Evolutionary conservation across 2,113 vertebrate genomes (phyloP).

Genomic region (Hippoglossus stenolepis): DNA sequence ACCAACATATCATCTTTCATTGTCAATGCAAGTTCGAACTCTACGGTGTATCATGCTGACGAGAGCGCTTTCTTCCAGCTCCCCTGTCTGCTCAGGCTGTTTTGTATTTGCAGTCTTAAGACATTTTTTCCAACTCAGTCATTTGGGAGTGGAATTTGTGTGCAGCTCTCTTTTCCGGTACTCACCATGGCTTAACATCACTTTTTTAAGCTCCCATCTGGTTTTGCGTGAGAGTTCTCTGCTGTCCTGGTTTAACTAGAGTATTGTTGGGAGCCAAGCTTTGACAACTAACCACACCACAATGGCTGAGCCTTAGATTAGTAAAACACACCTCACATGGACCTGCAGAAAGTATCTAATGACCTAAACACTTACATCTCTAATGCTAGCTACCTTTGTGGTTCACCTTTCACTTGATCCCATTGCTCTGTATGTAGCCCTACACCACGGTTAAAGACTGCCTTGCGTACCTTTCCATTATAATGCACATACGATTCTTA

Average conservation of each 20-base stretch:
- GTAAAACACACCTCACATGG: constrained; percentile 7
- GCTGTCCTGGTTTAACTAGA: constrained; percentile 49
- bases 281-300: constrained; percentile 36
- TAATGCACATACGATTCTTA: background rate
- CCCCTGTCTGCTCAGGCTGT: constrained; percentile 46
- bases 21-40: constrained; percentile 6
- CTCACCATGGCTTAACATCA: constrained; percentile 60
- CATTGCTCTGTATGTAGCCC: no score
- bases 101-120: constrained; percentile 66
- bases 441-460: no score
- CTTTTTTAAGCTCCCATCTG: constrained; percentile 72
- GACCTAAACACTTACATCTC: background rate
- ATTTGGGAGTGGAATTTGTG: constrained; percentile 66
- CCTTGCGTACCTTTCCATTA: background rate
- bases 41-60: constrained; percentile 13
- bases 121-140: constrained; percentile 63
- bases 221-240: constrained; percentile 57
- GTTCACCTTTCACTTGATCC: no score
- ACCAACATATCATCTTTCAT: background rate
- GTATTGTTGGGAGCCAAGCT: constrained; percentile 40
- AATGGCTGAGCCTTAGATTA: constrained; percentile 6
- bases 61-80: constrained; percentile 33
- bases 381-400: background rate
- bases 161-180: constrained; percentile 64
- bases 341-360: background rate